Conservation (phyloP, 2,888 invertebrate species). For the Ypsolopha scabrella region DNA sequence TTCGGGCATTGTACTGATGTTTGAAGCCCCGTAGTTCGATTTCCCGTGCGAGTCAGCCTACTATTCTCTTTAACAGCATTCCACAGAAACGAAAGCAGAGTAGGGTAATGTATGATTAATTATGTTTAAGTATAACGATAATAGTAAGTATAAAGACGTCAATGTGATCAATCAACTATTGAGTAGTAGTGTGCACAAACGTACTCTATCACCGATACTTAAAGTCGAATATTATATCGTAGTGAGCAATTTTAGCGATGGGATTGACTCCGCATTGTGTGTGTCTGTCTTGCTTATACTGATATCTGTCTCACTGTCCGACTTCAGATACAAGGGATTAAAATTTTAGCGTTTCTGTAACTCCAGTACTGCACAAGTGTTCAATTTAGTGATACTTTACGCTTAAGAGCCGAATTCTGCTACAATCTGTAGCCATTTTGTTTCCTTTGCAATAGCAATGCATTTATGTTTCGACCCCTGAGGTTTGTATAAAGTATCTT, state of each 20-base stretch:
- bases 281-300: slow-evolving; percentile 57
- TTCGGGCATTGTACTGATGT: slow-evolving; percentile 61
- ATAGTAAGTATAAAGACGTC: slow-evolving; percentile 54
- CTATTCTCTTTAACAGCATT: slow-evolving; percentile 59
- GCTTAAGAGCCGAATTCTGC: slow-evolving; percentile 24
- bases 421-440: background rate
- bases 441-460: too few species aligned
- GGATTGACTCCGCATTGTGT: slow-evolving; percentile 52
- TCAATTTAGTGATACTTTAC: slow-evolving; percentile 3
- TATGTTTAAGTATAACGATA: slow-evolving; percentile 34
- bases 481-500: too few species aligned
- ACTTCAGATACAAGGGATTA: slow-evolving; percentile 53
- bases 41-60: slow-evolving; percentile 37
- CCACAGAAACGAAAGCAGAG: slow-evolving; percentile 57
- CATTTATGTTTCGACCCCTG: too few species aligned
- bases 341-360: slow-evolving; percentile 29
- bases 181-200: slow-evolving; percentile 64
- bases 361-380: slow-evolving; percentile 44
- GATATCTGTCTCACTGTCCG: slow-evolving; percentile 36
- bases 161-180: slow-evolving; percentile 59
- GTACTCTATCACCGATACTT: slow-evolving; percentile 45
- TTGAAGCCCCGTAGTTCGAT: slow-evolving; percentile 38
- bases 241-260: slow-evolving; percentile 40
- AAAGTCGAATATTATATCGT: slow-evolving; percentile 21
- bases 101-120: slow-evolving; percentile 37